Evolutionary conservation across 2,113 vertebrate genomes (phyloP).

Genomic region (Oryzias celebensis): DNA sequence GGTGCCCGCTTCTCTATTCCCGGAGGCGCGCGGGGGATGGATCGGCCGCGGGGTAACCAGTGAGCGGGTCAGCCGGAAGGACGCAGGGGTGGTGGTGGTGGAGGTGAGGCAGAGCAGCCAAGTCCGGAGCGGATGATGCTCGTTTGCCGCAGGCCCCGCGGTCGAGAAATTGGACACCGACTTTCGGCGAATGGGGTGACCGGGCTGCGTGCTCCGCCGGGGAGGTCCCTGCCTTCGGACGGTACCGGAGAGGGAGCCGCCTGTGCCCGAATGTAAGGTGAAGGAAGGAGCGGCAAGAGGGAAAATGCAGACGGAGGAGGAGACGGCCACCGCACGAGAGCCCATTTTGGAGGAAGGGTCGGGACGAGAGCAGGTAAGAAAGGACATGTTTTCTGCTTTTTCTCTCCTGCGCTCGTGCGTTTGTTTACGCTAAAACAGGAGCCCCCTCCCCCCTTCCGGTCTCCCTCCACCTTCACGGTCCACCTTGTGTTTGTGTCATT

Average conservation of each 20-base stretch:
- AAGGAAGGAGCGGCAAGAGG: conserved; percentile 51
- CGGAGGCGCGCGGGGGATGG: too few species aligned
- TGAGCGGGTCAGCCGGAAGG: conserved; percentile 1
- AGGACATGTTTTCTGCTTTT: conserved; percentile 8
- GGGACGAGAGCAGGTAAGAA: conserved; percentile 72
- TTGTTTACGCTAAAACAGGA: conserved; percentile 4
- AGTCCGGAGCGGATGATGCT: conserved; percentile 56
- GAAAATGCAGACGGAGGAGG: conserved; percentile 76
- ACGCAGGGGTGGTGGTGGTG: neutral
- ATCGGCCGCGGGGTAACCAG: too few species aligned
- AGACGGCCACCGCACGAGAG: conserved; percentile 72
- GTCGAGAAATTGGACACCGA: conserved; percentile 67
- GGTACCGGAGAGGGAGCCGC: conserved; percentile 61
- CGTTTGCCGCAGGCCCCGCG: conserved; percentile 70
- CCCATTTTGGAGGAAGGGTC: conserved; percentile 75
- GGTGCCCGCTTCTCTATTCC: too few species aligned
- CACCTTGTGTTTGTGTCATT: conserved; percentile 4
- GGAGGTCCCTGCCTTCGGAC: conserved; percentile 69
- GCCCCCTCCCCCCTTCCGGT: neutral
- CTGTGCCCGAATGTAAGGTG: conserved; percentile 53
- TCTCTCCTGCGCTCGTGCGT: neutral
- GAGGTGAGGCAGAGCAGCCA: neutral
- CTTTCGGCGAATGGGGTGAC: conserved; percentile 75
- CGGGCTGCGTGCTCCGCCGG: conserved; percentile 69
- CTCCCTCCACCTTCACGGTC: neutral